Evolutionary conservation across 2,797 vertebrate species (phyloP), one percentile per base, ranked within the genome.

Genomic region (Melanogrammus aeglefinus): DNA sequence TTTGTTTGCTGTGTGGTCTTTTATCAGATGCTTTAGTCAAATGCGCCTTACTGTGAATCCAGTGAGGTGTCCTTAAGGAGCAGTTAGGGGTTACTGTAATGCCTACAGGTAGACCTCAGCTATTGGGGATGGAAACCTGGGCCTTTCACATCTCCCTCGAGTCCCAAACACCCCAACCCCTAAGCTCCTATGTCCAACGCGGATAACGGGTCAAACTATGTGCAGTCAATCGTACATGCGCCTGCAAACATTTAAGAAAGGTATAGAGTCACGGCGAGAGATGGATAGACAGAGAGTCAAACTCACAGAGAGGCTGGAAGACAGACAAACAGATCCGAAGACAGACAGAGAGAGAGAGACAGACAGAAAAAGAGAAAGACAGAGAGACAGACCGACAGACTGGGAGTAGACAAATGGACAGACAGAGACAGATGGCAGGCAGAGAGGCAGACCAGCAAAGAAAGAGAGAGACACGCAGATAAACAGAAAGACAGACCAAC

Each of bases 161-260:
- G 84, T 81, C 85, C 33, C 83, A 73, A 75, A 74, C 41, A 77
- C 86, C 78, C 77, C 83, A 72, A 77, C 83, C 76, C 29, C 73
- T 44, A 84, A 82, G 86, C 81, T 57, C 51, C 18, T 57, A 0
- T 57, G 4, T 57, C 18, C 18, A 57, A 57, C 16, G 51, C 16
- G 51, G 7, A 18, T 21, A 57, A 6, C 6, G 18, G 51, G 51
- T 57, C 51, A 21, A n/a, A 57, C 3, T 57, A 57, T 57, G 21
- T 3, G 3, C 44, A 47, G 2, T 47, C 44, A 44, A 44, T 51
- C 18, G 13, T 18, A 16, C 3, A 21, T 33, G 47, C 16, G 0
- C 47, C 47, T 18, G 47, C 47, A 51, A 16, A 51, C 16, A 51
- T 51, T 44, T 44, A 44, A 44, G 41, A 21, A 51, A 16, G 13